Evolutionary conservation across 2,113 vertebrate species (phyloP), one percentile per base, ranked within the genome.

Genomic region (Pteropus alecto): DNA sequence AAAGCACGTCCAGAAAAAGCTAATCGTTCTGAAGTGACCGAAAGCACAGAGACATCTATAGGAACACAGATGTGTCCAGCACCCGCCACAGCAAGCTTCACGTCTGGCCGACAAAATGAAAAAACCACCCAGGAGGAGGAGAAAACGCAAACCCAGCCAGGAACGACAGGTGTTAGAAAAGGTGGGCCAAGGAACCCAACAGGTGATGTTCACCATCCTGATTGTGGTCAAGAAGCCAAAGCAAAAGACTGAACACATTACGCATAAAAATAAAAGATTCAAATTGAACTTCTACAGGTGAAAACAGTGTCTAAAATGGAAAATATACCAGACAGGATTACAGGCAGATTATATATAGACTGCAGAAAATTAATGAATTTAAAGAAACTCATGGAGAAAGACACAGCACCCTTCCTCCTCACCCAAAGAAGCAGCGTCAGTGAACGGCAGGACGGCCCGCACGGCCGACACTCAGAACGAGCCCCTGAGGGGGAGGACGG

Each of bases 201-300:
- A 56, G 12, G 15, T 2, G 8, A 14, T 9, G 24, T 58, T 33
- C 67, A 73, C 19, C 1, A 5, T 0, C 1, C 2, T 5, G 15
- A 7, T 8, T 5, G 0, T 0, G 2, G 18, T 16, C 26, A 30
- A 70, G 86, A 26, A 43, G 43, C 26, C 33, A 26, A 24, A 54
- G 14, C n/a, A 21, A n/a, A 48, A 54, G 33, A 15, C 5, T 15
- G 5, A 26, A 6, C 0, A 0, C 12, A 18, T 18, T 41, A 22
- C 2, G 33, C 51, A 26, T 41, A 18, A 41, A 56, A 61, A 58
- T 5, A n/a, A 16, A 19, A 41, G 18, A 46, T 9, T 41, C 30
- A 21, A 26, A 56, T 0, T 11, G 30, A 70, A 13, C 60, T 24
- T 24, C 9, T 16, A 7, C 12, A 48, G 51, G 26, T 7, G 54